Evolutionary conservation across 2,888 invertebrate genomes (phyloP).

Genomic region (Chrysolina oricalcia): DNA sequence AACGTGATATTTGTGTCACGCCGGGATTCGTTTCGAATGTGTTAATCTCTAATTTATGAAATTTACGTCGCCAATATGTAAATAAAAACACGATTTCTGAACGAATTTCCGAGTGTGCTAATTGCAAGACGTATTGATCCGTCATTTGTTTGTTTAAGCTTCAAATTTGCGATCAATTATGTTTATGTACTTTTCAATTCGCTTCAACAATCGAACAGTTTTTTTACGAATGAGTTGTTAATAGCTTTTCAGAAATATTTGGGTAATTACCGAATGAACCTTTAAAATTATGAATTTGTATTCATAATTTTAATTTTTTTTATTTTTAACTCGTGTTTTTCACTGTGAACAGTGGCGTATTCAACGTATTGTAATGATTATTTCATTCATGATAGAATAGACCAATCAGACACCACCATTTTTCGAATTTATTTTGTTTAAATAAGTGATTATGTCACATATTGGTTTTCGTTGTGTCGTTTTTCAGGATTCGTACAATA

Average conservation of each 20-base stretch:
- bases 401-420: too few species aligned
- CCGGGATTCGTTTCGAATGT: not conserved
- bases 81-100: not conserved
- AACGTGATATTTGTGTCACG: not conserved
- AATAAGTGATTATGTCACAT: too few species aligned
- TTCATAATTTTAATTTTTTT: too few species aligned
- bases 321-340: too few species aligned
- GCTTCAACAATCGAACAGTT: not conserved
- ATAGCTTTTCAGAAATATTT: not conserved
- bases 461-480: too few species aligned
- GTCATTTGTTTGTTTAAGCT: not conserved
- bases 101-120: not conserved
- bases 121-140: not conserved
- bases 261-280: not conserved
- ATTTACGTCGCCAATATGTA: not conserved
- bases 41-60: not conserved
- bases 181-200: not conserved
- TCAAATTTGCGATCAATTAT: not conserved
- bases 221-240: not conserved
- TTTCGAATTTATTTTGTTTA: too few species aligned
- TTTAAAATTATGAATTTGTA: too few species aligned
- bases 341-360: too few species aligned
- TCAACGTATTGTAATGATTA: too few species aligned
- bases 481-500: too few species aligned
- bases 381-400: too few species aligned